Percentiles rank a stretch among this genome's conserved stretches.
Conservation (phyloP, 2,797 vertebrate genomes). For the Rhynchonycteris naso region DNA sequence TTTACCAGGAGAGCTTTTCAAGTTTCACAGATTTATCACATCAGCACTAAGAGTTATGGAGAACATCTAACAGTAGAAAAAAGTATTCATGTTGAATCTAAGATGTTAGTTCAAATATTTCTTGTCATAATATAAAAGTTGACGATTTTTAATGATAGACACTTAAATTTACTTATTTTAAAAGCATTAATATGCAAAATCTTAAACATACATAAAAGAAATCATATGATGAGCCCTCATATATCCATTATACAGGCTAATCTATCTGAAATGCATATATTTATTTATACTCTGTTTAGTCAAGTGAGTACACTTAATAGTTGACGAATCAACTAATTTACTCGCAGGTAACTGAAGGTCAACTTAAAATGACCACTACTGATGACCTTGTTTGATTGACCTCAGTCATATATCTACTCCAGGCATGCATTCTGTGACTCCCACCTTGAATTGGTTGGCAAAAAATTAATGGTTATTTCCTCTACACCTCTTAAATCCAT, state of each 20-base stretch:
- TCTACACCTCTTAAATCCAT: neutral
- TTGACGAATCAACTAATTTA: neutral
- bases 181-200: neutral
- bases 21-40: neutral
- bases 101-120: constrained; percentile 5
- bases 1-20: neutral
- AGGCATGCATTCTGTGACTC: neutral
- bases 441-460: neutral
- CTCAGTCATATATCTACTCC: neutral
- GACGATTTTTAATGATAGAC: neutral
- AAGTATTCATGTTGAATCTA: neutral
- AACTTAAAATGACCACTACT: neutral
- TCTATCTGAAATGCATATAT: neutral
- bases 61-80: neutral
- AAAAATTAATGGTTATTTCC: neutral
- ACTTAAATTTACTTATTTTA: neutral
- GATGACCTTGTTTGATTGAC: neutral
- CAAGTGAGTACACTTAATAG: neutral
- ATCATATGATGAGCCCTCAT: neutral
- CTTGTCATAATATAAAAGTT: neutral
- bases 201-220: constrained; percentile 23
- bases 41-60: neutral
- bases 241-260: neutral
- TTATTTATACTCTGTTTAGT: constrained; percentile 13
- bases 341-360: constrained; percentile 18